Evolutionary conservation across 2,797 vertebrate genomes (phyloP).

Genomic region (Valencia hispanica): DNA sequence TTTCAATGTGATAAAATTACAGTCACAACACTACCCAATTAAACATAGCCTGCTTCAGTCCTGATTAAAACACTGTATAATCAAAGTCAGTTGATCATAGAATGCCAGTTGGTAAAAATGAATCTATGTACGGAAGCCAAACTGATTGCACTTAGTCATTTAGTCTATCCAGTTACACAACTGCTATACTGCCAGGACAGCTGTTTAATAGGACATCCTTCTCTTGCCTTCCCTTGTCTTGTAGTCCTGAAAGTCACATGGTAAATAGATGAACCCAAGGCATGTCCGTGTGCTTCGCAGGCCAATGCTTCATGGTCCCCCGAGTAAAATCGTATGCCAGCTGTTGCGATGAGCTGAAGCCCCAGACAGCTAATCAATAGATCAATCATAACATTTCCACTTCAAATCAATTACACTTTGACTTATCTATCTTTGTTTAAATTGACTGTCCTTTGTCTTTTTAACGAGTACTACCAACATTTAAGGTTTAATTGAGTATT

Average conservation of each 20-base stretch:
- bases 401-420: slow-evolving; percentile 76
- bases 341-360: slow-evolving; percentile 67
- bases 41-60: background rate
- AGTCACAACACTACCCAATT: background rate
- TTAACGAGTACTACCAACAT: slow-evolving; percentile 11
- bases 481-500: slow-evolving; percentile 27
- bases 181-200: slow-evolving; percentile 29
- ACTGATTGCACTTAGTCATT: slow-evolving; percentile 1
- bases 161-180: background rate
- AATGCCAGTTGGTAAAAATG: background rate
- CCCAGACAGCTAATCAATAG: slow-evolving; percentile 77
- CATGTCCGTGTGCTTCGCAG: slow-evolving; percentile 43
- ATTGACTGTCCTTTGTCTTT: slow-evolving; percentile 4
- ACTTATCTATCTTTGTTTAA: slow-evolving; percentile 55
- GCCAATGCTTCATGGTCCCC: slow-evolving; percentile 52
- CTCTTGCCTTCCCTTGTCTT: slow-evolving; percentile 44
- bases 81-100: background rate
- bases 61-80: background rate
- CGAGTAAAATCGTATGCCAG: slow-evolving; percentile 68
- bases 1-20: background rate
- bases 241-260: slow-evolving; percentile 38
- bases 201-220: slow-evolving; percentile 43
- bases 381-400: slow-evolving; percentile 85
- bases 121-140: background rate
- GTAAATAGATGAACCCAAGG: slow-evolving; percentile 41